A percentile compares a stretch with the other conserved stretches of the same genome.
Conservation (phyloP, 2,888 invertebrate species). For the Melinaea menophilus region DNA sequence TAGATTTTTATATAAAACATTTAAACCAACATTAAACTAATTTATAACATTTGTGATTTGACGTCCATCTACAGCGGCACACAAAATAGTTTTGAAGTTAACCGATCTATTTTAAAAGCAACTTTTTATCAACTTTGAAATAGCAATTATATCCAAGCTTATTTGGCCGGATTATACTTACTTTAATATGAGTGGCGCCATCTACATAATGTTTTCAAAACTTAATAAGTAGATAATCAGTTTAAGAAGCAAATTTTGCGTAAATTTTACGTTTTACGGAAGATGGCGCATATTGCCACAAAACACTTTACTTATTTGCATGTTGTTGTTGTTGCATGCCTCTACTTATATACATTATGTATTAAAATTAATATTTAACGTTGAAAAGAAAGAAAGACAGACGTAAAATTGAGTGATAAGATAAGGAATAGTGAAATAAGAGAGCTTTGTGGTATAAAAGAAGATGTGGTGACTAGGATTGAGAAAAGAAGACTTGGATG, state of each 20-base stretch:
- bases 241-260: neutral
- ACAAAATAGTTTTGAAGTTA: constrained; percentile 22
- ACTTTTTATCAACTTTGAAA: constrained; percentile 4
- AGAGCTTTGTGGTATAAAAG: too few species aligned
- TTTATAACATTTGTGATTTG: constrained; percentile 13
- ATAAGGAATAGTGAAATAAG: too few species aligned
- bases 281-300: neutral
- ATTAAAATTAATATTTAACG: too few species aligned
- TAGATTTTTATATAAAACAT: constrained; percentile 9
- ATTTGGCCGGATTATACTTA: neutral
- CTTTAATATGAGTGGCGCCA: neutral
- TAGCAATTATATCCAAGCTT: neutral
- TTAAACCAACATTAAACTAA: constrained; percentile 11
- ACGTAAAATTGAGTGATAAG: too few species aligned
- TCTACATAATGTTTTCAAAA: neutral
- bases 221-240: neutral
- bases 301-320: neutral
- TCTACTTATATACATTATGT: too few species aligned
- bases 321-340: too few species aligned
- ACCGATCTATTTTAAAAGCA: constrained; percentile 11
- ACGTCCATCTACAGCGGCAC: constrained; percentile 23
- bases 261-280: neutral
- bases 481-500: too few species aligned
- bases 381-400: too few species aligned
- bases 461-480: too few species aligned